These are phyloP conservation scores for Bos javanicus DNA, from an alignment of 2,113 vertebrate species.

Conservation along the genomic window DNA sequence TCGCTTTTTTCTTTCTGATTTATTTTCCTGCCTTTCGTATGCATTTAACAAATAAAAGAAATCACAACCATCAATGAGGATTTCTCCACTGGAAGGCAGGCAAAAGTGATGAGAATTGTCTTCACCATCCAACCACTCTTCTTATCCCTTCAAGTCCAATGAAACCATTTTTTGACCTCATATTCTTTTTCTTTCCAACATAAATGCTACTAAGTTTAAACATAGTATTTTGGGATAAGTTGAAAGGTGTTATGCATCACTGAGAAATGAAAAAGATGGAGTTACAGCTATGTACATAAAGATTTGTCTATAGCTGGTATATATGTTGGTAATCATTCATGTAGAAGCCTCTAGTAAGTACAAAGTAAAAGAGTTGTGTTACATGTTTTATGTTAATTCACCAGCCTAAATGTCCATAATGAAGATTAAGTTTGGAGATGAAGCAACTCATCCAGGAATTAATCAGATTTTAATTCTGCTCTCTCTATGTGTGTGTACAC, in stretches of 20 bases:
- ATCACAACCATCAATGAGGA: not conserved
- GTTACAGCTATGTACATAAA: not conserved
- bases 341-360: not conserved
- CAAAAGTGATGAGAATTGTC: not conserved
- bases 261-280: not conserved
- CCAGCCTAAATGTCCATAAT: not conserved
- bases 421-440: not conserved
- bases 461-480: not conserved
- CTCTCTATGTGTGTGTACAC: not conserved
- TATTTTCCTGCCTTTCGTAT: not conserved
- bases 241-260: not conserved
- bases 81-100: not conserved
- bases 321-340: not conserved
- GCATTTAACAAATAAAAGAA: not conserved
- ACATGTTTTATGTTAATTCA: not conserved
- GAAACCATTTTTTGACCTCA: not conserved
- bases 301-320: not conserved
- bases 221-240: not conserved
- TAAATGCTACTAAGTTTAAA: not conserved
- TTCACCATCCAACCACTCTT: not conserved
- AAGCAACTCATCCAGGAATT: not conserved
- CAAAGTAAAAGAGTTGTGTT: not conserved
- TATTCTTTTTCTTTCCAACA: not conserved
- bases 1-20: not conserved
- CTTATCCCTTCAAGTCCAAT: not conserved